A percentile compares a stretch with the other conserved stretches of the same genome.
Evolutionary conservation across 2,888 invertebrate genomes (phyloP).

Genomic region (Aspidiotus destructor): DNA sequence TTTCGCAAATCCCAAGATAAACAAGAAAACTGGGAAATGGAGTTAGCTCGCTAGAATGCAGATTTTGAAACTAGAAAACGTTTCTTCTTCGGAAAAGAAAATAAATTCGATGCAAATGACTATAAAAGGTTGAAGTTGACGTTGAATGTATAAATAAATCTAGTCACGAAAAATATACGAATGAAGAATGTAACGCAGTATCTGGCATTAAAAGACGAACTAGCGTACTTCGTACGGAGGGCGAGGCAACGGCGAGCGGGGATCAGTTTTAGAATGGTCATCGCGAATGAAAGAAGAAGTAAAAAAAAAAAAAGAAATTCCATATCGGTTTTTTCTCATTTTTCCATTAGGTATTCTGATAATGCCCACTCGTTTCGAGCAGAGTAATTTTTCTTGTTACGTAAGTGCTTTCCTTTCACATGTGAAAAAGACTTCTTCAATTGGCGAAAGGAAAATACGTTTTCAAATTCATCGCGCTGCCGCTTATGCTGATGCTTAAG

Average conservation of each 20-base stretch:
- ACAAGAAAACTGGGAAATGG: conserved; percentile 28
- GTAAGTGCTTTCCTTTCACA: conserved; percentile 29
- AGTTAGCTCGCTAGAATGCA: conserved; percentile 29
- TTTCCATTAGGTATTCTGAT: conserved; percentile 31
- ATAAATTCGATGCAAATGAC: conserved; percentile 33
- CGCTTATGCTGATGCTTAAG: background rate
- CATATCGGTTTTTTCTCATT: conserved; percentile 28
- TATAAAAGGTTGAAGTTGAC: conserved; percentile 31
- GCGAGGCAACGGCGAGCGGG: background rate
- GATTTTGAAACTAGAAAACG: conserved; percentile 20
- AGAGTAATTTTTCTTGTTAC: conserved; percentile 32
- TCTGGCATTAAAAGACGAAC: conserved; percentile 27
- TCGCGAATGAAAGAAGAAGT: conserved; percentile 19
- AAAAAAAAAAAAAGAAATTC: conserved; percentile 8
- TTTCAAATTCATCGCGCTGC: conserved; percentile 3
- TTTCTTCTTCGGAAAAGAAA: conserved; percentile 28
- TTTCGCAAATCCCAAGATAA: conserved; percentile 28
- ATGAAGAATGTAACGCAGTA: conserved; percentile 26
- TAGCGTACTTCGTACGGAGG: background rate
- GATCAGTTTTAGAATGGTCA: conserved; percentile 20
- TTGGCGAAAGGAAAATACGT: conserved; percentile 23
- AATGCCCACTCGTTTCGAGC: conserved; percentile 30
- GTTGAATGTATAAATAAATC: conserved; percentile 29
- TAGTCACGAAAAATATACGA: conserved; percentile 30
- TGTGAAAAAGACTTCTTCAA: conserved; percentile 21